A percentile compares a stretch with the other conserved stretches of the same genome.
Conservation (phyloP, 1,140 invertebrate genomes). For the Sinonovacula constricta region DNA sequence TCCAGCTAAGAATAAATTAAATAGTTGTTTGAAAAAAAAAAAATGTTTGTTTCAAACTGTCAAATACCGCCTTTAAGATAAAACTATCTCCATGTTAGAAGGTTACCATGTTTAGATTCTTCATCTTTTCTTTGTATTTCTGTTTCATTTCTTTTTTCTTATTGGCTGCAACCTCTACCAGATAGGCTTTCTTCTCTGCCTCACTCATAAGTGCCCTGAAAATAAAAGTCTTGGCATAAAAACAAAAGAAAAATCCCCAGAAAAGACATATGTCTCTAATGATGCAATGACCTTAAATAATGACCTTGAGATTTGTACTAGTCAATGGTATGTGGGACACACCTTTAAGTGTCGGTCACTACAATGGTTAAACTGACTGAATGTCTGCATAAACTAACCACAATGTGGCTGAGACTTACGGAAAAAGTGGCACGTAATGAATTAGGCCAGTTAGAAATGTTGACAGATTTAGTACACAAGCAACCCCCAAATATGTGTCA, state of each 20-base stretch:
- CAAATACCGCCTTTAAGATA: no score
- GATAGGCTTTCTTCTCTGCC: constrained; percentile 42
- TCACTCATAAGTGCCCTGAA: constrained; percentile 71
- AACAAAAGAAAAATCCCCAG: no score
- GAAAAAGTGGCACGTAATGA: no score
- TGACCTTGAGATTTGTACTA: neutral
- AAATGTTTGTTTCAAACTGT: no score
- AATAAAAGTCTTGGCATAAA: constrained; percentile 39
- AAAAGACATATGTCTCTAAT: neutral
- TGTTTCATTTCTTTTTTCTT: constrained; percentile 64
- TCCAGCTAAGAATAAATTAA: no score
- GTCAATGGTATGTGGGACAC: neutral
- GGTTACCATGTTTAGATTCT: constrained; percentile 61
- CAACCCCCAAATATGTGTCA: no score
- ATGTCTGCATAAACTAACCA: neutral
- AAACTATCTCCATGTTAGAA: no score
- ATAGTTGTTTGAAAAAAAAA: no score
- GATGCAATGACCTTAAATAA: neutral
- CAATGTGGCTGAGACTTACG: neutral
- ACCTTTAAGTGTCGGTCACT: neutral
- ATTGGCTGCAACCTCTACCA: constrained; percentile 63
- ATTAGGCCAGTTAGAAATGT: no score
- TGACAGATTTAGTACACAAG: no score
- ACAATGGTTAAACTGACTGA: neutral
- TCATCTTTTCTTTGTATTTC: constrained; percentile 52